Percentiles rank a stretch among this genome's conserved stretches.
These are phyloP conservation scores for Callospermophilus lateralis DNA, from an alignment of 2,113 vertebrate genomes.

Conservation along the genomic window DNA sequence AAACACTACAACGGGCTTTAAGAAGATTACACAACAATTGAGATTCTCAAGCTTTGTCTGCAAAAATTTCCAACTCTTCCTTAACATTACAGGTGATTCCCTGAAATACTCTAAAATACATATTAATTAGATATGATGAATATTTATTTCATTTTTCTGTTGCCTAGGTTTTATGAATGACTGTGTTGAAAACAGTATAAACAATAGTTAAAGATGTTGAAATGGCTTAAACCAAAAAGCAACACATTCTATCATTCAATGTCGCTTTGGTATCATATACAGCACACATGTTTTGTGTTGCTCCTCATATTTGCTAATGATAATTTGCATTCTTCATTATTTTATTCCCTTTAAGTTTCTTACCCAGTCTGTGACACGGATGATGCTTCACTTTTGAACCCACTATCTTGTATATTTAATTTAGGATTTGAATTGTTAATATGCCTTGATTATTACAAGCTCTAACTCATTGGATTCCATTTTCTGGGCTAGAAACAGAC, in stretches of 20 bases:
- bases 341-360: slow-evolving; percentile 49
- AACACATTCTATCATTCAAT: background rate
- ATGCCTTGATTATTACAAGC: slow-evolving; percentile 73
- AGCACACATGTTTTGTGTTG: background rate
- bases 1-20: background rate
- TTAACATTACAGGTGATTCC: background rate
- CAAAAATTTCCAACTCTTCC: background rate
- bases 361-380: background rate
- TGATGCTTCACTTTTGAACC: slow-evolving; percentile 9
- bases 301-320: background rate
- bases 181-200: background rate
- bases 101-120: slow-evolving; percentile 9
- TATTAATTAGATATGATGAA: background rate
- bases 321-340: background rate
- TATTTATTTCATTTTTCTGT: slow-evolving; percentile 5
- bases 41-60: background rate
- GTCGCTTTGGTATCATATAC: background rate
- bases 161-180: slow-evolving; percentile 45
- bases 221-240: slow-evolving; percentile 1
- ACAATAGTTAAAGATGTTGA: background rate
- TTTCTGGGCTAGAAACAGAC: slow-evolving; percentile 68
- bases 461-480: slow-evolving; percentile 73
- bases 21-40: background rate
- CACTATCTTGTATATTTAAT: slow-evolving; percentile 52
- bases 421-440: slow-evolving; percentile 79